A percentile compares a stretch with the other conserved stretches of the same genome.
Conservation (phyloP, 2,888 invertebrate genomes). For the Germaria angustata region DNA sequence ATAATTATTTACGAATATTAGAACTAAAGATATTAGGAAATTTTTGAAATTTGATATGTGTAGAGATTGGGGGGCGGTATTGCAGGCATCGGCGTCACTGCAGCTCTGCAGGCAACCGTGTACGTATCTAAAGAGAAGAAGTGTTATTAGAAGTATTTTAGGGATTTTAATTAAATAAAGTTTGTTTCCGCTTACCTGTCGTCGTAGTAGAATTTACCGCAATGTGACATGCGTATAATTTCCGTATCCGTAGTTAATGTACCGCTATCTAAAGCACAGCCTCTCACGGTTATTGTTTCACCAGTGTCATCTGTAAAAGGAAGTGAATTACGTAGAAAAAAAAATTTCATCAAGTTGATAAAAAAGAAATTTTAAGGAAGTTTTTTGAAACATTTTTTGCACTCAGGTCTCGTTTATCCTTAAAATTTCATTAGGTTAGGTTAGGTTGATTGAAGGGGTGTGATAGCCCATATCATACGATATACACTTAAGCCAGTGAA, state of each 20-base stretch:
- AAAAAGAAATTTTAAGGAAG: too few species aligned
- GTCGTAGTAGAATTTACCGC: slow-evolving; percentile 95
- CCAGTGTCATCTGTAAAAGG: slow-evolving; percentile 86
- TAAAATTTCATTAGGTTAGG: too few species aligned
- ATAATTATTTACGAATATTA: slow-evolving; percentile 35
- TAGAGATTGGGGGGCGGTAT: slow-evolving; percentile 77
- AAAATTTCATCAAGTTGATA: too few species aligned
- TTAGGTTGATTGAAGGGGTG: too few species aligned
- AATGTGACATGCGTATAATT: slow-evolving; percentile 97
- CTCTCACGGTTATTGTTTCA: slow-evolving; percentile 91
- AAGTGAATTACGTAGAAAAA: too few species aligned
- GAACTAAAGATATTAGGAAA: slow-evolving; percentile 41
- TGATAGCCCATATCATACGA: too few species aligned
- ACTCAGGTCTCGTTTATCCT: too few species aligned
- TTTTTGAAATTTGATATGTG: slow-evolving; percentile 36
- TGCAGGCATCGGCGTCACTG: slow-evolving; percentile 95
- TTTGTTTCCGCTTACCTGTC: slow-evolving; percentile 83
- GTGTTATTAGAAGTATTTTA: neutral
- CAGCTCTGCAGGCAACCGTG: slow-evolving; percentile 97
- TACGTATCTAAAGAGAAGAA: slow-evolving; percentile 85
- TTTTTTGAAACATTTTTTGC: too few species aligned
- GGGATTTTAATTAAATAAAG: neutral
- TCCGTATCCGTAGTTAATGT: slow-evolving; percentile 97
- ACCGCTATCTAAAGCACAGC: slow-evolving; percentile 97
- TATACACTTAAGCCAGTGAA: too few species aligned